phyloP scores from a whole-genome alignment of 2,888 invertebrate species.

The Hyposoter dolosus region DNA sequence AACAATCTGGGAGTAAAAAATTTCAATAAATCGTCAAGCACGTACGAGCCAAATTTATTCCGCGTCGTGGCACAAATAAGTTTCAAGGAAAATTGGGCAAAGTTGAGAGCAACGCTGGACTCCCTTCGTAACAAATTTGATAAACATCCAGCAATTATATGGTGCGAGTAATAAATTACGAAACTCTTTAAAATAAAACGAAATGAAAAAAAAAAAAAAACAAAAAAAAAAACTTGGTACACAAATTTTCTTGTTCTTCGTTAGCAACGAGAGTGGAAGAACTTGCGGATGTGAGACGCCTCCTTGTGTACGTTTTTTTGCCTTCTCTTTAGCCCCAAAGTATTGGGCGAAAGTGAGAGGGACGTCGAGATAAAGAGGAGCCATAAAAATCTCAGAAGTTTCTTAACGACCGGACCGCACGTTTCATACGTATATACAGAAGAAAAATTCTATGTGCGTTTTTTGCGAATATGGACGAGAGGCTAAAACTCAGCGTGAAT shows the following conservation, averaged over 20 bases:
- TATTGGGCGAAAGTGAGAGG: neutral
- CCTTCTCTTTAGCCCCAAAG: neutral
- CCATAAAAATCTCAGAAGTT: slow-evolving; percentile 77
- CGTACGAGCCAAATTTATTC: neutral
- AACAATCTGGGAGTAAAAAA: neutral
- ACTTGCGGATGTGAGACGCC: neutral
- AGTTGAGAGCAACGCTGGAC: slow-evolving; percentile 4
- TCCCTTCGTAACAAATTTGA: neutral
- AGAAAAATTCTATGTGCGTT: slow-evolving; percentile 34
- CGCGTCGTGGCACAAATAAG: neutral
- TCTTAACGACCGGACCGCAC: slow-evolving; percentile 70
- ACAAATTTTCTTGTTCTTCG: slow-evolving; percentile 1
- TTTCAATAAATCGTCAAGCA: slow-evolving; percentile 6
- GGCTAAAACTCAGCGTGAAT: slow-evolving; percentile 16
- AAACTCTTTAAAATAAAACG: no score
- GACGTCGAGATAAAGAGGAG: slow-evolving; percentile 40
- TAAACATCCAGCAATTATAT: slow-evolving; percentile 34
- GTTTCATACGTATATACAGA: slow-evolving; percentile 52
- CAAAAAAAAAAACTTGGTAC: slow-evolving; percentile 7
- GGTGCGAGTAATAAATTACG: slow-evolving; percentile 15
- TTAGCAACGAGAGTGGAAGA: neutral
- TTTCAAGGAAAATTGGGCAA: neutral
- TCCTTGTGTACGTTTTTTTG: slow-evolving; percentile 7
- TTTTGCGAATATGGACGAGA: slow-evolving; percentile 33
- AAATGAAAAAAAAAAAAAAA: neutral